phyloP scores from a whole-genome alignment of 2,113 vertebrate genomes.

The Thryonomys swinderianus region DNA sequence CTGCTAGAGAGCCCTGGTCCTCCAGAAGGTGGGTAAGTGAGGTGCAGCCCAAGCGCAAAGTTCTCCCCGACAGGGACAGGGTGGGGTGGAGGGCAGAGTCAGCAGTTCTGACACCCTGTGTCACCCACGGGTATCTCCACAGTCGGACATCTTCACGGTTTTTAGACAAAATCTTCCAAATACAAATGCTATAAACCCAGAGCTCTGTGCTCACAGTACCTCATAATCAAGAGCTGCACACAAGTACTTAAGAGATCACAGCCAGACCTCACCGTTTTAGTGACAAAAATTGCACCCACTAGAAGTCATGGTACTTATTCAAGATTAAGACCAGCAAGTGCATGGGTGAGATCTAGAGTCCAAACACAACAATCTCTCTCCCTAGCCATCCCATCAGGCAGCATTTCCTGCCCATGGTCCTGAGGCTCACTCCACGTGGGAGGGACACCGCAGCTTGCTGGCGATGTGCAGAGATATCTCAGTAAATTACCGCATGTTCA shows the following conservation, averaged over 20 bases:
- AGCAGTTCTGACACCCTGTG: too few species aligned
- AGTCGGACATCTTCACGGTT: neutral
- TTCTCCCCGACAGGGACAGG: neutral
- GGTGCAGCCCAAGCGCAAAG: neutral
- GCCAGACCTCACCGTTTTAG: neutral
- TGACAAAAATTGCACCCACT: neutral
- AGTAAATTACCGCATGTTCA: too few species aligned
- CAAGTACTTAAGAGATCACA: rapidly evolving
- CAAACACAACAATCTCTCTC: neutral
- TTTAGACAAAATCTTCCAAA: neutral
- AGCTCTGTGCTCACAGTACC: neutral
- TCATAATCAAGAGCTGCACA: neutral
- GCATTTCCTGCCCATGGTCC: rapidly evolving
- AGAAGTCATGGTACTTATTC: neutral
- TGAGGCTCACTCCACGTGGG: too few species aligned
- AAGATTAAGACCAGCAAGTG: too few species aligned
- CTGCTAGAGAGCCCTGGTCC: neutral
- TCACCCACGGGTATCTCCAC: neutral
- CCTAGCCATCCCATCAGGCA: rapidly evolving
- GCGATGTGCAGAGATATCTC: neutral
- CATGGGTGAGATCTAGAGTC: neutral
- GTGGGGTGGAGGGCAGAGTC: neutral
- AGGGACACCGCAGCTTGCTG: rapidly evolving
- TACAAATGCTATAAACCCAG: neutral
- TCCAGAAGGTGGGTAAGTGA: neutral